A percentile compares a stretch with the other conserved stretches of the same genome.
phyloP scores from a whole-genome alignment of 2,888 invertebrate genomes.

The Drosophila kuntzei region DNA sequence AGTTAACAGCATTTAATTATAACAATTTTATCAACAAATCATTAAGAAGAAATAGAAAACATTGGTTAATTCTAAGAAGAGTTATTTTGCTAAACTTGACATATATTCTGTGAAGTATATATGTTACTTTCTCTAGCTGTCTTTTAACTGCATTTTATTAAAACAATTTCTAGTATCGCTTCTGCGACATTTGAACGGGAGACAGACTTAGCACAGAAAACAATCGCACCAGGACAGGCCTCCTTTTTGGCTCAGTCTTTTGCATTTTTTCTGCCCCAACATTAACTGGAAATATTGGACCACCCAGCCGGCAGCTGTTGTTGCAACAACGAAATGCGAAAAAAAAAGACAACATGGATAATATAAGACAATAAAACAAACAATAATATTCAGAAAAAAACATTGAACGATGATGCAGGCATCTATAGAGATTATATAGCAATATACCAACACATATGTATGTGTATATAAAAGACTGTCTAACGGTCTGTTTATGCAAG shows the following conservation, averaged over 20 bases:
- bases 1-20: too few species aligned
- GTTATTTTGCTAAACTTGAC: not conserved
- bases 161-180: not conserved
- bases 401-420: slow-evolving; percentile 18
- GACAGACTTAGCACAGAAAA: slow-evolving; percentile 26
- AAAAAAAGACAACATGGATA: slow-evolving; percentile 29
- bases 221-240: slow-evolving; percentile 37
- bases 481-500: slow-evolving; percentile 14
- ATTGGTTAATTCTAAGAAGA: not conserved
- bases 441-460: slow-evolving; percentile 13
- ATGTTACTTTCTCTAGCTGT: not conserved
- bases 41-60: not conserved
- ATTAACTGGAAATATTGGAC: slow-evolving; percentile 37
- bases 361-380: slow-evolving; percentile 48
- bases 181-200: slow-evolving; percentile 1
- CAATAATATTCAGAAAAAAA: slow-evolving; percentile 30
- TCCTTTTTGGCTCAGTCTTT: slow-evolving; percentile 10
- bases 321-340: slow-evolving; percentile 26
- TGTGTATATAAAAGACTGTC: slow-evolving; percentile 35
- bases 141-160: not conserved
- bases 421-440: slow-evolving; percentile 8
- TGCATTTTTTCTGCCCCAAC: not conserved
- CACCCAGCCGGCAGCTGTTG: slow-evolving; percentile 48
- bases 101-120: not conserved
- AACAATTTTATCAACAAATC: too few species aligned